Evolutionary conservation across 2,113 vertebrate species (phyloP), one percentile per base, ranked within the genome.

Genomic region (Xyliphius kryptos): DNA sequence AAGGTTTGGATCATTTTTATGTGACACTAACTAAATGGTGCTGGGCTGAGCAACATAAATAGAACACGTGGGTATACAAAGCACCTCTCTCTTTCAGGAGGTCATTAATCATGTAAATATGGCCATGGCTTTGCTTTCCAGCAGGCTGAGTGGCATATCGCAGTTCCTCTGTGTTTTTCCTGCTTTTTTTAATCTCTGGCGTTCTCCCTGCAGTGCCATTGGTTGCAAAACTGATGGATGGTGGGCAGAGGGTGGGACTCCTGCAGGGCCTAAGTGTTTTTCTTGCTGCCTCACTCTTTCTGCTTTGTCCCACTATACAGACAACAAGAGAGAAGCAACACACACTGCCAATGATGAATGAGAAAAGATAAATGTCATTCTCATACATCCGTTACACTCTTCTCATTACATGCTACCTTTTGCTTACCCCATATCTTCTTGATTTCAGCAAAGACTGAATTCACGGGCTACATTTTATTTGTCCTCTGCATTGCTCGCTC

Each of bases 191-290:
- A 69, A 63, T 59, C 64, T 63, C 56, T 22, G 14, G 5, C 43
- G 41, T 44, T 53, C 58, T 67, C 32, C 63, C 68, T 40, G 59
- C 67, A 74, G 77, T 63, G 73, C 65, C 74, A 73, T 73, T 78
- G 79, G 78, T 80, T 80, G 72, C 73, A 60, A 75, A 77, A 71
- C 76, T 76, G 72, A 56, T 70, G 79, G 76, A 74, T 22, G 19
- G 63, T 62, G 56, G 58, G 26, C 52, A 59, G 36, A 43, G n/a
- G 58, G 69, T 38, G 67, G 67, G 48, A 74, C 75, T 73, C 69
- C 80, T 72, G 76, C 75, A 63, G 77, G 75, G n/a, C n/a, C n/a
- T n/a, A n/a, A n/a, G n/a, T n/a, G n/a, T n/a, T n/a, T n/a, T n/a
- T n/a, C n/a, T n/a, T 65, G 8, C 71, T 55, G 57, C n/a, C n/a